A percentile compares a stretch with the other conserved stretches of the same genome.
These are phyloP conservation scores for Tragelaphus strepsiceros DNA, from an alignment of 2,113 vertebrate species.

Conservation along the genomic window DNA sequence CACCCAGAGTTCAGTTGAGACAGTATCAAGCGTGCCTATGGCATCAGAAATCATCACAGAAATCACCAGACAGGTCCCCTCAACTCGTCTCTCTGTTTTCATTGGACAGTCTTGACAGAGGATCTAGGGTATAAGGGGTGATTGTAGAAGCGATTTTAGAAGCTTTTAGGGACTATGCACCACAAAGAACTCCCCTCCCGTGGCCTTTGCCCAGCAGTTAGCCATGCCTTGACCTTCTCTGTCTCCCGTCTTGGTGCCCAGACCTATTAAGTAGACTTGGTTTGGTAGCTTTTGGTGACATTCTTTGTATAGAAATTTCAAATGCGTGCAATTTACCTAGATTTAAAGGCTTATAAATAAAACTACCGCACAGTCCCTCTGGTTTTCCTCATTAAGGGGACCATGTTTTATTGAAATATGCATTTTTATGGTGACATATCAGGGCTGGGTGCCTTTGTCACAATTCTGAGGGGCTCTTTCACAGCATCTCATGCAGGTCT, in stretches of 20 bases:
- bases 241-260: neutral
- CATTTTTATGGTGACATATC: neutral
- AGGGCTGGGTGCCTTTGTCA: neutral
- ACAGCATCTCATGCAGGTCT: neutral
- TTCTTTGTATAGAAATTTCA: slow-evolving; percentile 16
- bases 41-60: neutral
- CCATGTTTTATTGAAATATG: neutral
- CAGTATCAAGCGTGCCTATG: neutral
- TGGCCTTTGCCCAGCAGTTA: neutral
- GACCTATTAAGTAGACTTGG: neutral
- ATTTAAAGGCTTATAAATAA: slow-evolving; percentile 3
- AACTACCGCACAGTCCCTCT: neutral
- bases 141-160: neutral
- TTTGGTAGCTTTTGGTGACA: neutral
- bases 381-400: slow-evolving; percentile 3
- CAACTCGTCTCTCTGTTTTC: neutral
- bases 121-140: neutral
- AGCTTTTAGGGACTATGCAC: neutral
- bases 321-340: neutral
- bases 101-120: neutral
- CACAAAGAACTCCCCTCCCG: neutral
- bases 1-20: neutral
- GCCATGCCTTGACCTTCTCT: neutral
- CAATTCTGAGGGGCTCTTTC: neutral
- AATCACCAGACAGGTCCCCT: neutral